These are phyloP conservation scores for Dromius quadrimaculatus DNA, from an alignment of 2,888 invertebrate genomes.

Conservation along the genomic window DNA sequence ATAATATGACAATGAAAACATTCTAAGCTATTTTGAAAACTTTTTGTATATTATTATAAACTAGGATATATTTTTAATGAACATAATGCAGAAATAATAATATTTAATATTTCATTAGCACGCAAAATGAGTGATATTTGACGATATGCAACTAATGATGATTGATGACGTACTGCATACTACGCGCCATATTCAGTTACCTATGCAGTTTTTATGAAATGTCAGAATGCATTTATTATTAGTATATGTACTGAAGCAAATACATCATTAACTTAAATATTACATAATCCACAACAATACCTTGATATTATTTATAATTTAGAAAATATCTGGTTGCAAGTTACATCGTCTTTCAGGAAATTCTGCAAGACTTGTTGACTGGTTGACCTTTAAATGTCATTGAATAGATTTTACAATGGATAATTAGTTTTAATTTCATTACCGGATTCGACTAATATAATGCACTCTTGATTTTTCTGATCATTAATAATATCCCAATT, in stretches of 20 bases:
- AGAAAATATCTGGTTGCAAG: neutral
- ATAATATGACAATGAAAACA: too few relatives aligned
- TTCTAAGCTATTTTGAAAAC: too few relatives aligned
- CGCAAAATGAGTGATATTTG: too few relatives aligned
- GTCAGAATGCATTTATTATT: neutral
- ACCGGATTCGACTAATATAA: too few relatives aligned
- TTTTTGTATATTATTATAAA: too few relatives aligned
- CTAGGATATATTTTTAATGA: too few relatives aligned
- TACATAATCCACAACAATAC: slow-evolving; percentile 7
- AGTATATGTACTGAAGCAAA: neutral
- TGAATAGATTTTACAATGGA: slow-evolving; percentile 15
- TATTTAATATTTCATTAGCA: too few relatives aligned
- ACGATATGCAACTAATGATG: neutral
- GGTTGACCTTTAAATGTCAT: slow-evolving; percentile 26
- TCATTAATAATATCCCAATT: too few relatives aligned
- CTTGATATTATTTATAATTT: slow-evolving; percentile 8
- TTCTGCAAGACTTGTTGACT: slow-evolving; percentile 6
- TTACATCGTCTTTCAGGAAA: slow-evolving; percentile 30
- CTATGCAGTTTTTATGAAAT: neutral
- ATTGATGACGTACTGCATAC: too few relatives aligned
- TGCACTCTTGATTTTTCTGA: too few relatives aligned
- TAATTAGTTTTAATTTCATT: too few relatives aligned
- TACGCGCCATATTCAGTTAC: slow-evolving; percentile 4
- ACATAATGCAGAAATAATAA: too few relatives aligned
- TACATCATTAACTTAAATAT: neutral